A percentile compares a stretch with the other conserved stretches of the same genome.
These are phyloP conservation scores for Hemibagrus guttatus DNA, from an alignment of 2,797 vertebrate species.

Conservation along the genomic window DNA sequence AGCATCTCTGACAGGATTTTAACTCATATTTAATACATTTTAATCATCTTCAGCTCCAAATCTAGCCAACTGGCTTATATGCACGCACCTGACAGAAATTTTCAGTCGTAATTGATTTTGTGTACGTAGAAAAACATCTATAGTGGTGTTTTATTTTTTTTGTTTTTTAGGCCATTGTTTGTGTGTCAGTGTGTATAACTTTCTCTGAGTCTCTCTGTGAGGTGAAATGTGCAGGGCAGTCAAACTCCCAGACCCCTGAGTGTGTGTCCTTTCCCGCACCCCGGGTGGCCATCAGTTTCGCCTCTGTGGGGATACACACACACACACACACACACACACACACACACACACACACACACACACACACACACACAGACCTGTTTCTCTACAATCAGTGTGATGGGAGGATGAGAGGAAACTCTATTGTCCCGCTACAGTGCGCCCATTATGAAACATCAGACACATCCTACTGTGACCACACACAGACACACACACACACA, in stretches of 20 bases:
- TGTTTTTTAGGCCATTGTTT: background rate
- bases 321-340: background rate
- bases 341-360: background rate
- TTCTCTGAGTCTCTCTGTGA: background rate
- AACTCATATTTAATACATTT: too few relatives aligned
- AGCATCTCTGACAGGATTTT: too few relatives aligned
- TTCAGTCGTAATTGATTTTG: too few relatives aligned
- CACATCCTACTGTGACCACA: background rate
- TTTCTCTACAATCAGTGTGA: background rate
- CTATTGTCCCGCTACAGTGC: background rate
- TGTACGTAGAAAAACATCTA: background rate
- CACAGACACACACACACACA: background rate
- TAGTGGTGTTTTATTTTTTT: background rate
- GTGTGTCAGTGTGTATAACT: background rate
- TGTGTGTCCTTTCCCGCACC: slow-evolving; percentile 7
- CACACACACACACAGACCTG: background rate
- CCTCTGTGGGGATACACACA: background rate
- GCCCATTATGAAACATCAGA: background rate
- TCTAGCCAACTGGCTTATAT: too few relatives aligned
- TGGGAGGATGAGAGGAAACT: background rate
- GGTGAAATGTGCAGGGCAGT: background rate
- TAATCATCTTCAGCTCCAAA: too few relatives aligned
- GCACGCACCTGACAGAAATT: too few relatives aligned
- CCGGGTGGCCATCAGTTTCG: background rate
- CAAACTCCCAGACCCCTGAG: background rate